Conservation (phyloP, 2,888 invertebrate genomes). For the Hydraecia micacea region DNA sequence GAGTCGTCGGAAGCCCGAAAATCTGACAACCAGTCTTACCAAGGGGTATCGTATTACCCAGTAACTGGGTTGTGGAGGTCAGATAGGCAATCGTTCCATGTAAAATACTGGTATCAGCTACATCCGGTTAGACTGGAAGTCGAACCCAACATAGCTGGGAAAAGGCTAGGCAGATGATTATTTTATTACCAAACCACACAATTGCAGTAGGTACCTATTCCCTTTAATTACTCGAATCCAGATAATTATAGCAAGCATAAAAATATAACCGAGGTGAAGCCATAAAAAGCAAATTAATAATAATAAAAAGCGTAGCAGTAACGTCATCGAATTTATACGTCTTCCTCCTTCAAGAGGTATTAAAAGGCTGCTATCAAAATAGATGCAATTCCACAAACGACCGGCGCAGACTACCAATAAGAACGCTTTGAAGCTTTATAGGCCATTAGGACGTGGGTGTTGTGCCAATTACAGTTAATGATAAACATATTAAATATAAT, state of each 20-base stretch:
- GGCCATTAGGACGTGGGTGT: background rate
- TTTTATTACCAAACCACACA: background rate
- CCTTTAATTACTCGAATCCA: background rate
- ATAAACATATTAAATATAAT: background rate
- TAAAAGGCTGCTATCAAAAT: conserved; percentile 39
- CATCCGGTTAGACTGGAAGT: too few relatives aligned
- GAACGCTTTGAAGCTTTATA: background rate
- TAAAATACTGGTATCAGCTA: too few relatives aligned
- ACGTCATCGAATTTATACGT: conserved; percentile 13
- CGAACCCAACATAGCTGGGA: too few relatives aligned
- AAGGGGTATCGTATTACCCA: too few relatives aligned
- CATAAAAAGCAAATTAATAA: conserved; percentile 9
- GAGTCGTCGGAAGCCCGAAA: too few relatives aligned
- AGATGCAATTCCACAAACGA: conserved; percentile 34
- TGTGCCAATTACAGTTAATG: background rate
- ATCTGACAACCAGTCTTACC: too few relatives aligned
- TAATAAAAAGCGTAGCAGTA: background rate
- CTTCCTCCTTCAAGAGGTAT: conserved; percentile 18
- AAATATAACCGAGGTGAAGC: background rate
- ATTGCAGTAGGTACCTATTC: background rate
- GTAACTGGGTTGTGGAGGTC: too few relatives aligned
- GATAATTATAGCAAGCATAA: background rate
- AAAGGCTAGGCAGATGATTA: background rate
- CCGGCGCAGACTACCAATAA: conserved; percentile 9
- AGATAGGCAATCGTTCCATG: too few relatives aligned